A percentile compares a stretch with the other conserved stretches of the same genome.
phyloP scores from a whole-genome alignment of 2,113 vertebrate species.

The Chaetodon auriga region DNA sequence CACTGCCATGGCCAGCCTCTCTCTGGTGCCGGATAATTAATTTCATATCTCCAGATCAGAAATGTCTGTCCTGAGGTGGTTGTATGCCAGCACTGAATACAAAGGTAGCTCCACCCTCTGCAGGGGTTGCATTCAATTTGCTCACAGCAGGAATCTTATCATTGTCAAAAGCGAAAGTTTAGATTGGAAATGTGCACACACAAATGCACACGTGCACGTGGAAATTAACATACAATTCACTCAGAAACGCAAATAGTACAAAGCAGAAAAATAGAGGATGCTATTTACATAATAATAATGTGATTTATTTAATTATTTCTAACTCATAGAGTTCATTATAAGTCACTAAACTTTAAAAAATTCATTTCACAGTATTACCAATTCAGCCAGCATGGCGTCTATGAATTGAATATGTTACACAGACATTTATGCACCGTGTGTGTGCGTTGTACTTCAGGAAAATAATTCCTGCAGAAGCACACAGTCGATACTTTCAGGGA shows the following conservation, averaged over 20 bases:
- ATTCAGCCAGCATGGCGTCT: neutral
- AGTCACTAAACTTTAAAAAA: neutral
- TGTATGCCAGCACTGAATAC: conserved; percentile 52
- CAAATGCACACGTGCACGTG: neutral
- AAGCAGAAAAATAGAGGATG: conserved; percentile 7
- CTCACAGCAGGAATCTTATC: conserved; percentile 68
- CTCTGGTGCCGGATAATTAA: conserved; percentile 81
- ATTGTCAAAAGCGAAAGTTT: conserved; percentile 53
- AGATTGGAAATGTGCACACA: conserved; percentile 28
- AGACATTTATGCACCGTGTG: neutral
- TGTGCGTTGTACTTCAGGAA: too few relatives aligned
- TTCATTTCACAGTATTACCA: neutral
- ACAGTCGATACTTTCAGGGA: neutral
- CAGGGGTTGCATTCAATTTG: conserved; percentile 78
- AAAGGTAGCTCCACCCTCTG: conserved; percentile 68
- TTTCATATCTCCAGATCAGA: conserved; percentile 82
- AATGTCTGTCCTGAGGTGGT: conserved; percentile 76
- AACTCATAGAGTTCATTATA: conserved; percentile 5
- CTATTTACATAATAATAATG: conserved; percentile 26
- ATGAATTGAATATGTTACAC: neutral
- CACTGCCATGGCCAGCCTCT: conserved; percentile 67
- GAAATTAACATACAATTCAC: conserved; percentile 28
- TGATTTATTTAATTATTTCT: conserved; percentile 11
- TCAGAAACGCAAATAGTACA: conserved; percentile 32
- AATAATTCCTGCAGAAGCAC: too few relatives aligned